phyloP scores from a whole-genome alignment of 2,797 vertebrate genomes.

The Diceros bicornis region DNA sequence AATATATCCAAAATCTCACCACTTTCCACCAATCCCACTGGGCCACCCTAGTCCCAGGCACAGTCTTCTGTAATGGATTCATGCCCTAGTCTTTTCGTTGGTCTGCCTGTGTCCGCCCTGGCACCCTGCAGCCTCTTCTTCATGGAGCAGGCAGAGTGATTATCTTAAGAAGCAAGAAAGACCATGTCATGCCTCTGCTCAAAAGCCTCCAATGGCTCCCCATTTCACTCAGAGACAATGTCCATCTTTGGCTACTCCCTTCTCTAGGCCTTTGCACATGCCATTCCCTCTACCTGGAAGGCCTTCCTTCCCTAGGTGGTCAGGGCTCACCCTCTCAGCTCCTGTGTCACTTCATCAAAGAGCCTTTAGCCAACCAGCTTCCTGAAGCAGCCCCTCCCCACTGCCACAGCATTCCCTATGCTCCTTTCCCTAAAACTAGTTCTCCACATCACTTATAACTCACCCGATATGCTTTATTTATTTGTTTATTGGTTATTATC shows the following conservation, averaged over 20 bases:
- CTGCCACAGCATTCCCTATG: not conserved
- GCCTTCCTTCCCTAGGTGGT: not conserved
- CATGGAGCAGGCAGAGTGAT: not conserved
- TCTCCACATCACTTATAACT: not conserved
- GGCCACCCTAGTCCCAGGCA: not conserved
- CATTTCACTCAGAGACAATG: not conserved
- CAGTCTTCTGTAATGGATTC: not conserved
- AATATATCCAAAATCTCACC: not conserved
- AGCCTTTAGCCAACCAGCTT: not conserved
- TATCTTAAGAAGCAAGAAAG: constrained; percentile 48
- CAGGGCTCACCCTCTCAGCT: not conserved
- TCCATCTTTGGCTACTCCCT: not conserved
- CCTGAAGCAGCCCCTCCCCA: not conserved
- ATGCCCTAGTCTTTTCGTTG: not conserved
- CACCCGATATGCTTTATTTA: not conserved
- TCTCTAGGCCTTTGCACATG: not conserved
- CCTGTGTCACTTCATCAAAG: not conserved
- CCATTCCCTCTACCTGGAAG: not conserved
- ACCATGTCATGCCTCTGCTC: not conserved
- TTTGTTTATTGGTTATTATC: not conserved
- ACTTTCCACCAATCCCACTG: not conserved
- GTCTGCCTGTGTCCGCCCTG: not conserved
- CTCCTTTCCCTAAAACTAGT: not conserved
- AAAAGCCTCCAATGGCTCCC: not conserved
- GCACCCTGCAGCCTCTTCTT: not conserved